A percentile compares a stretch with the other conserved stretches of the same genome.
Evolutionary conservation across 2,797 vertebrate genomes (phyloP).

Genomic region (Darevskia mixta): DNA sequence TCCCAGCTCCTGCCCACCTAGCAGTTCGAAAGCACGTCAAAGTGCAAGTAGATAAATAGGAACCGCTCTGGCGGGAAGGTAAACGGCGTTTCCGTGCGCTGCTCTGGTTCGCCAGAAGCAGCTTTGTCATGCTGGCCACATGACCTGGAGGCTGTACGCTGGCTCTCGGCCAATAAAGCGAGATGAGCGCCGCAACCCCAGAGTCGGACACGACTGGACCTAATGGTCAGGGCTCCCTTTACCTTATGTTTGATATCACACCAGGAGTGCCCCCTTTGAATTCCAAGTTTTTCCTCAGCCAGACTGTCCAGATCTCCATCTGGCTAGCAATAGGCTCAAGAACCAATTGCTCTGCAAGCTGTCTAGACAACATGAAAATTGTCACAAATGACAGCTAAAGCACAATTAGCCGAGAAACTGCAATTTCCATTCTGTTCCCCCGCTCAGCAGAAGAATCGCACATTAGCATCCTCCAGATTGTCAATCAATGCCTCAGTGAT

Average conservation of each 20-base stretch:
- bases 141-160: no score
- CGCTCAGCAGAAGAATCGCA: slow-evolving; percentile 59
- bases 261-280: neutral
- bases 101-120: no score
- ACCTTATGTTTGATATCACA: slow-evolving; percentile 10
- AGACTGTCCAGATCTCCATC: slow-evolving; percentile 63
- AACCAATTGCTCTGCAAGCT: slow-evolving; percentile 71
- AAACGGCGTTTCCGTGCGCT: no score
- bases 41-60: no score
- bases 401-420: slow-evolving; percentile 79
- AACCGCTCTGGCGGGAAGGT: no score
- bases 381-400: slow-evolving; percentile 79
- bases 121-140: no score
- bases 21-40: no score
- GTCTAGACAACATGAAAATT: slow-evolving; percentile 82
- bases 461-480: slow-evolving; percentile 75
- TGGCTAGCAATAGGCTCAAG: slow-evolving; percentile 68
- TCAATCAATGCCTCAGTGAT: slow-evolving; percentile 72
- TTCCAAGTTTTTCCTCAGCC: slow-evolving; percentile 34
- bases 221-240: no score
- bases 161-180: no score
- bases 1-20: no score
- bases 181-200: no score
- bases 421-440: slow-evolving; percentile 78
- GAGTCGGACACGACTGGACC: no score